These are phyloP conservation scores for Brachionus sp. DNA, from an alignment of 1,140 invertebrate genomes.

Conservation along the genomic window DNA sequence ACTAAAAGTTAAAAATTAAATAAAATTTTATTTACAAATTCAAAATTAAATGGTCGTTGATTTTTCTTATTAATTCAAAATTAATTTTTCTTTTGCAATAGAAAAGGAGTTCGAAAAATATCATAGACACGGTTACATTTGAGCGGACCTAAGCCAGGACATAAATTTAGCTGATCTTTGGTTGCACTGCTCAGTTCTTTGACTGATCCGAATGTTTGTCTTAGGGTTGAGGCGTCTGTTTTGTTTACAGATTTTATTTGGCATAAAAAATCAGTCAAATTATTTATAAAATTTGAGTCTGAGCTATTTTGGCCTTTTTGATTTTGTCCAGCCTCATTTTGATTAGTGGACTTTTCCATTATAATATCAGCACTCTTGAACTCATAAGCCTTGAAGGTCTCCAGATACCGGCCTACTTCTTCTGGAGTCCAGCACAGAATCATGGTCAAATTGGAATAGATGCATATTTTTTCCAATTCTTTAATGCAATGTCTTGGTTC, in stretches of 20 bases:
- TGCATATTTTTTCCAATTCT: constrained; percentile 44
- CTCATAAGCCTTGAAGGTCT: constrained; percentile 34
- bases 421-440: constrained; percentile 30
- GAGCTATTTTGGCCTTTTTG: not conserved
- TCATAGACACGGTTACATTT: constrained; percentile 37
- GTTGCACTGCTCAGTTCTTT: constrained; percentile 16
- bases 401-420: constrained; percentile 37
- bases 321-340: not conserved
- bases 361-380: constrained; percentile 28
- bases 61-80: no score
- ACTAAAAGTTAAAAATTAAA: no score
- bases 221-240: constrained; percentile 36
- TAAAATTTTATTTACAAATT: no score
- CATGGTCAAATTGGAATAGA: constrained; percentile 27
- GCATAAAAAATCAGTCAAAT: constrained; percentile 33
- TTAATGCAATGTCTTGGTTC: constrained; percentile 34
- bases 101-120: constrained; percentile 26
- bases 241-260: constrained; percentile 45
- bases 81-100: constrained; percentile 24
- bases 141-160: constrained; percentile 43
- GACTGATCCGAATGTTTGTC: constrained; percentile 41
- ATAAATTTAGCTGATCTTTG: constrained; percentile 33
- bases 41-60: not conserved
- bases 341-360: constrained; percentile 41
- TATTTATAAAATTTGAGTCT: constrained; percentile 20